phyloP scores from a whole-genome alignment of 2,113 vertebrate species.

The Corythaixoides concolor region DNA sequence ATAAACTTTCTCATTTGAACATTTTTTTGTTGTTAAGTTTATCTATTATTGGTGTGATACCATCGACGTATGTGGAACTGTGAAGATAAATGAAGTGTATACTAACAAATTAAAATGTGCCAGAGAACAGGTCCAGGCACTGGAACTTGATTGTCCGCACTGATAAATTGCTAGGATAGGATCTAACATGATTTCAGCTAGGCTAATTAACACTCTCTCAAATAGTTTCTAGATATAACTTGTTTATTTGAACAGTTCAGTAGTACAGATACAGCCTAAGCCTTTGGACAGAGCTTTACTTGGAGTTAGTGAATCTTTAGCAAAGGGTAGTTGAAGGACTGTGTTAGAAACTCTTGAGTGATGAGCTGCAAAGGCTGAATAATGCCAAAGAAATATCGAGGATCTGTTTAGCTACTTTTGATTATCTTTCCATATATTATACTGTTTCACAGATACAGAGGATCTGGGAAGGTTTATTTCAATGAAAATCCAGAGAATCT shows the following conservation, averaged over 20 bases:
- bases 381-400: not conserved
- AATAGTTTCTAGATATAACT: not conserved
- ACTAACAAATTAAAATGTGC: not conserved
- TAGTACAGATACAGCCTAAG: not conserved
- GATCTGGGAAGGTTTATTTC: not conserved
- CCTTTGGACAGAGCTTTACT: not conserved
- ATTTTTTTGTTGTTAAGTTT: not conserved
- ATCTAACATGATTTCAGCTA: not conserved
- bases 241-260: not conserved
- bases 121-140: not conserved
- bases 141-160: not conserved
- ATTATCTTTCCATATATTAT: not conserved
- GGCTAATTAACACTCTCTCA: not conserved
- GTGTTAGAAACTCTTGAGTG: not conserved
- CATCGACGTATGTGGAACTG: not conserved
- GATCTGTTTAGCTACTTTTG: not conserved
- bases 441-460: not conserved
- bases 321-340: not conserved
- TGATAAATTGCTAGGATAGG: not conserved
- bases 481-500: not conserved
- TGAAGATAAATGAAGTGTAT: not conserved
- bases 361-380: not conserved
- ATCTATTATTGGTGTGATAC: not conserved
- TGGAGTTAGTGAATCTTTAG: not conserved
- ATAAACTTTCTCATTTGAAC: not conserved